A percentile compares a stretch with the other conserved stretches of the same genome.
These are phyloP conservation scores for Penaeus indicus DNA, from an alignment of 1,140 invertebrate genomes.

Conservation along the genomic window DNA sequence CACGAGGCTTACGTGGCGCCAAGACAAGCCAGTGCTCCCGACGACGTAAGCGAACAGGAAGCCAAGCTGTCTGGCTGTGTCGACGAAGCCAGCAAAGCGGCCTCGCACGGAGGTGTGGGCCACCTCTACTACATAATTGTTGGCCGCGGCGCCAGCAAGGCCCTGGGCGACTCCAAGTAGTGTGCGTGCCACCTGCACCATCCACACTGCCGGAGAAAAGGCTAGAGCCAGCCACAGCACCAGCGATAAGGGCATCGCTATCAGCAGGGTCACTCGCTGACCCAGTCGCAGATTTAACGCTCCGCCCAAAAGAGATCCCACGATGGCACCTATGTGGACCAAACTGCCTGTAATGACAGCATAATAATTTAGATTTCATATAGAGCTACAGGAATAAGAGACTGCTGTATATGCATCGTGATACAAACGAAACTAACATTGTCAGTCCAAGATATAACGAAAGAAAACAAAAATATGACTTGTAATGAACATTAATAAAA, in stretches of 20 bases:
- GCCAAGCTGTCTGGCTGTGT: conserved; percentile 51
- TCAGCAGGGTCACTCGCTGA: conserved; percentile 52
- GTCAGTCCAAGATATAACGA: background rate
- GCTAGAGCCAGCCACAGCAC: conserved; percentile 50
- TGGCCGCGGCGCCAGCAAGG: conserved; percentile 41
- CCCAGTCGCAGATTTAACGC: conserved; percentile 41
- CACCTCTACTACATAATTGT: conserved; percentile 59
- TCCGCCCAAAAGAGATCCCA: conserved; percentile 58
- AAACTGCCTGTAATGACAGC: conserved; percentile 53
- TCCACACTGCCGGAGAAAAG: conserved; percentile 55
- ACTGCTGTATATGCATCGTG: too few relatives aligned
- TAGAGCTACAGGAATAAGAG: background rate
- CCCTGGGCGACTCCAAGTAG: conserved; percentile 48
- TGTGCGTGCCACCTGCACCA: conserved; percentile 35
- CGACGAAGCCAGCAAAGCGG: conserved; percentile 45
- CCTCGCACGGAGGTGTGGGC: conserved; percentile 50
- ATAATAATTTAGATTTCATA: background rate
- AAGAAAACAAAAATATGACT: background rate
- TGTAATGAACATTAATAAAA: background rate
- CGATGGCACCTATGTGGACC: conserved; percentile 56
- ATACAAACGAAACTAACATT: background rate
- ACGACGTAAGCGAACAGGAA: conserved; percentile 61
- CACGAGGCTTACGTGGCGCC: conserved; percentile 52
- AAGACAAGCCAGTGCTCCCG: conserved; percentile 57
- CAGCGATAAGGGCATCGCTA: conserved; percentile 42